Evolutionary conservation across 1,140 invertebrate genomes (phyloP), one percentile per base, ranked within the genome.

Genomic region (Panagrolaimus sp.): DNA sequence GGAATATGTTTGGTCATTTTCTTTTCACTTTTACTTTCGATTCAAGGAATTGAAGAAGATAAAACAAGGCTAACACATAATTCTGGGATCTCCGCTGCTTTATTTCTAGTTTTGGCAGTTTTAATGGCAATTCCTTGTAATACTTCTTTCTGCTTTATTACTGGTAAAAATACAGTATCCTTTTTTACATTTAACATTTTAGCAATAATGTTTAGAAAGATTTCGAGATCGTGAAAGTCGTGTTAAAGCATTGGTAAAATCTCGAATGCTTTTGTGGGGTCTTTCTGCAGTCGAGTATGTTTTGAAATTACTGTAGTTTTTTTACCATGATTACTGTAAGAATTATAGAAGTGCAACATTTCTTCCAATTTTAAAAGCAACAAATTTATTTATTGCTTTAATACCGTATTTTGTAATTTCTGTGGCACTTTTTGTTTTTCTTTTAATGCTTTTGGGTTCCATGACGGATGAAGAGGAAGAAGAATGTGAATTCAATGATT

Each of bases 401-500:
- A 12, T 58, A 17, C 52, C 52, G 52, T 58, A 58, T 28, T 58
- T 58, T 58, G 52, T 58, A 12, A 21, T 28, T 21, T 58, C 52
- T 58, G 52, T 58, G 52, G 52, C 52, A 26, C 52, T 58, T 12
- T 24, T 58, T 21, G 52, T 58, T 21, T 24, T 58, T 21, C 52
- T 58, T 58, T 38, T 38, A 38, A 38, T 38, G 32, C 32, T 38
- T 38, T 38, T 38, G 32, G 32, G 32, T 2, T 38, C 32, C 7
- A 38, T 38, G 32, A 38, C 32, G 7, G 32, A 38, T 2, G 32
- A 38, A 38, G 32, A 38, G 7, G 32, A 38, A 38, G 32, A 38
- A 38, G 32, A 38, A 7, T 38, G 32, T 38, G 32, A 38, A 38
- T 38, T 38, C 32, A 38, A 38, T 38, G 32, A 38, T 7, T 38